Evolutionary conservation across 2,888 invertebrate genomes (phyloP), one percentile per base, ranked within the genome.

Genomic region (Nomada fabriciana): DNA sequence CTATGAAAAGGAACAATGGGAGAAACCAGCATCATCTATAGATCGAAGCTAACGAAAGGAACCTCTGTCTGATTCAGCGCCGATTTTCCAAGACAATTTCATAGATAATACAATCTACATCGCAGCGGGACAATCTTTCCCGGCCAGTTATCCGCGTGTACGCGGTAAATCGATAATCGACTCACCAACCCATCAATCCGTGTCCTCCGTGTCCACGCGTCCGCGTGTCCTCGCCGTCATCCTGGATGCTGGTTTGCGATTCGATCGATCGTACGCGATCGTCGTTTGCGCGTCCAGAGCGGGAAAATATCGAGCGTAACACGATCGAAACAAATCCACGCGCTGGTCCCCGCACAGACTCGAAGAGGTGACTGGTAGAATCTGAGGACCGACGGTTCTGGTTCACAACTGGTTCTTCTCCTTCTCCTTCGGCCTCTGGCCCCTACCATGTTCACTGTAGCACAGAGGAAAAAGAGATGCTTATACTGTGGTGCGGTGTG

Each of bases 331-430:
- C 76, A 75, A 78, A 78, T 82, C 73, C 76, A 73, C 73, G 55
- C 79, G 67, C 80, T 81, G 84, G 67, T 89, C 88, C 82, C 84
- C 81, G 88, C 83, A 76, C 87, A 89, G 84, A 70, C 87, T 89
- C 89, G 80, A 77, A 88, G 89, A 89, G 87, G 89, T 89, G 86
- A 89, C 89, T 89, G 89, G 85, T 89, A 87, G 89, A 89, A 88
- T 89, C 89, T 86, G 89, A 88, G 89, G 88, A 89, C 88, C 89
- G 88, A 86, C 88, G 87, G 89, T 88, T 89, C 88, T 88, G 88
- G 88, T 88, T 88, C 88, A 88, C 87, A 81, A 88, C 88, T 88
- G 88, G 89, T 88, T 88, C 88, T 88, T 88, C 88, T 88, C 88
- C 88, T 88, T 86, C 88, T 86, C 87, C 89, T 79, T 84, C 87